Base-by-base conservation (phyloP, 2,797 vertebrate species). In the Lophotriccus pileatus region DNA sequence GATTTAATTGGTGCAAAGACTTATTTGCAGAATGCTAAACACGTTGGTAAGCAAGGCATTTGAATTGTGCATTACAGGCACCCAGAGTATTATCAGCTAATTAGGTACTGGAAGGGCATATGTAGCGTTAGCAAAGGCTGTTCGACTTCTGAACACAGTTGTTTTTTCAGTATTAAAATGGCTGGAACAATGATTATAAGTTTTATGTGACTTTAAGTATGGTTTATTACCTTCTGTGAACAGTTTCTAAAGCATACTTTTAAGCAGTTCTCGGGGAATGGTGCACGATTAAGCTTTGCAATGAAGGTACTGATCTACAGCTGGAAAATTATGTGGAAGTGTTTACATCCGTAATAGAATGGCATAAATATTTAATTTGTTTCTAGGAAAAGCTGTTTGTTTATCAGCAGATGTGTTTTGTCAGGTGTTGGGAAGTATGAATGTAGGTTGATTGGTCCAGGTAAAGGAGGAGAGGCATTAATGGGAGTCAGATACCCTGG, bases 21-120 rank as follows among this genome's bases (percentile, higher is more conserved):
- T 96, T 98, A 96, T 96, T 97, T 97, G 73, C 89, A 58, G 92
- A 97, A 97, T 96, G 62, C 85, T 92, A 95, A 97, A 94, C 66
- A 95, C 88, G 75, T 75, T 96, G 68, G 76, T 91, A 96, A 97
- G 88, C 90, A 90, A 96, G 77, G 60, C 87, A 93, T 93, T 96
- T 94, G 72, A 94, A 83, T 95, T 90, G 73, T 92, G 93, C 63
- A 34, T 95, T 95, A 73, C 89, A 96, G 96, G 60, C 78, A 76
- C 43, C 93, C 50, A 12, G 76, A 94, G 69, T 93, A 95, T 86
- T 93, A 94, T 93, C 93, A 89, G 76, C 91, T 97, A 97, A 98
- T 98, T 96, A 97, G 86, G 53, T 93, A 84, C 64, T 87, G 73
- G 86, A 94, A 94, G 84, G 92, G 68, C 84, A 86, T 89, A 60